These are phyloP conservation scores for Clepsis dumicolana DNA, from an alignment of 2,888 invertebrate species.

Conservation along the genomic window DNA sequence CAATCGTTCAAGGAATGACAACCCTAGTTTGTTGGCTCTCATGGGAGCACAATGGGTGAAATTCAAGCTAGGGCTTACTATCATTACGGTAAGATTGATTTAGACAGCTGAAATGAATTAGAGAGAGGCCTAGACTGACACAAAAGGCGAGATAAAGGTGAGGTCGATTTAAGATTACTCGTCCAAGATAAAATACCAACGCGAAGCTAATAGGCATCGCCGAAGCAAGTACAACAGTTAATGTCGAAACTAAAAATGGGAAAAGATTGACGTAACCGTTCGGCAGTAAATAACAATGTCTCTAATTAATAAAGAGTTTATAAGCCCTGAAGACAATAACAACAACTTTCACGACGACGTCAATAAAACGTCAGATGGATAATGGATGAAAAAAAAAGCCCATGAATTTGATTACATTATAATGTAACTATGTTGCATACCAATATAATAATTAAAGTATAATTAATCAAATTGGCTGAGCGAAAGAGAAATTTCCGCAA, in stretches of 20 bases:
- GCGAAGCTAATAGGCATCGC: slow-evolving; percentile 61
- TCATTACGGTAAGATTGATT: slow-evolving; percentile 65
- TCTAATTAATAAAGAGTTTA: slow-evolving; percentile 63
- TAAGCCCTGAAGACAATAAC: slow-evolving; percentile 60
- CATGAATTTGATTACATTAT: slow-evolving; percentile 73
- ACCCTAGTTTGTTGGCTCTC: slow-evolving; percentile 47
- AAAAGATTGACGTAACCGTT: slow-evolving; percentile 38
- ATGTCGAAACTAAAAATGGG: slow-evolving; percentile 25
- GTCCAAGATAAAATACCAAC: slow-evolving; percentile 61
- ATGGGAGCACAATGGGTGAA: slow-evolving; percentile 61
- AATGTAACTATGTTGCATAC: slow-evolving; percentile 59
- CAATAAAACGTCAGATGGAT: slow-evolving; percentile 53
- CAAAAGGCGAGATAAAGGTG: slow-evolving; percentile 61
- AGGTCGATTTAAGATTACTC: slow-evolving; percentile 59
- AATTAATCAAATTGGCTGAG: slow-evolving; percentile 22
- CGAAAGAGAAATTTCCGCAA: slow-evolving; percentile 25
- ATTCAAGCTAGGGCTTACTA: slow-evolving; percentile 58
- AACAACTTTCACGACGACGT: slow-evolving; percentile 73
- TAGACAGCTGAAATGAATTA: slow-evolving; percentile 63
- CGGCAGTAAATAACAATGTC: slow-evolving; percentile 53
- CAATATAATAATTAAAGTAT: slow-evolving; percentile 10
- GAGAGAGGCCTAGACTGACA: slow-evolving; percentile 53
- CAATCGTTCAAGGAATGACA: slow-evolving; percentile 5
- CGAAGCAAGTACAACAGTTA: slow-evolving; percentile 40
- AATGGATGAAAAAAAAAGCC: slow-evolving; percentile 69